Conservation (phyloP, 2,888 invertebrate genomes). For the Rhimphoctona megacephalus region DNA sequence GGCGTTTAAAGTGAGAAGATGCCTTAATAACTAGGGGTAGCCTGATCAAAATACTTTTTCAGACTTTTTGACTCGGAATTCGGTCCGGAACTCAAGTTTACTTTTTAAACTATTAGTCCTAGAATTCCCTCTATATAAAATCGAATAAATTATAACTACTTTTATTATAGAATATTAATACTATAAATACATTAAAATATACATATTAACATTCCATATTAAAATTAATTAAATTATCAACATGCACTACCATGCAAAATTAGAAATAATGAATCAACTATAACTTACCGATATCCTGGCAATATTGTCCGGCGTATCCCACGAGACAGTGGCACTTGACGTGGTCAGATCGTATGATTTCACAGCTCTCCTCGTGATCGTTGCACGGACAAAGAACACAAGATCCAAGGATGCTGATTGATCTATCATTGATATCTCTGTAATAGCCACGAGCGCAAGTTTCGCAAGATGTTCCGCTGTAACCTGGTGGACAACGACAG, state of each 20-base stretch:
- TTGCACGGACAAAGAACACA: constrained; percentile 92
- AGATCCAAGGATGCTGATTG: constrained; percentile 86
- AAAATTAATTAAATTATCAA: not conserved
- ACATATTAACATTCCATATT: not conserved
- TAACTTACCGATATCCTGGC: constrained; percentile 86
- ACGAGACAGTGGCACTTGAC: constrained; percentile 90
- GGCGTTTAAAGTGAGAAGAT: too few relatives aligned
- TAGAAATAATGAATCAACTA: constrained; percentile 11
- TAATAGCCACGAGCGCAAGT: constrained; percentile 90
- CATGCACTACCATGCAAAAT: constrained; percentile 17
- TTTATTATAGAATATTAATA: not conserved
- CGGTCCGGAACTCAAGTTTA: not conserved
- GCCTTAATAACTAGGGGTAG: too few relatives aligned
- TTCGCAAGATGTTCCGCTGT: constrained; percentile 94
- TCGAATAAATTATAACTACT: not conserved
- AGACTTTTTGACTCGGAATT: not conserved
- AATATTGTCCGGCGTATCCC: constrained; percentile 90
- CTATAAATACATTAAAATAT: not conserved
- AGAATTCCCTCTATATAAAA: not conserved
- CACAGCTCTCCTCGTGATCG: constrained; percentile 89
- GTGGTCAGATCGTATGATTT: constrained; percentile 82
- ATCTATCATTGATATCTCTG: constrained; percentile 87
- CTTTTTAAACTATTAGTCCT: not conserved
- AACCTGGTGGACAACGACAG: constrained; percentile 94
- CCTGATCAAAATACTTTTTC: not conserved